phyloP scores from a whole-genome alignment of 2,888 invertebrate genomes.

The Drepana falcataria region DNA sequence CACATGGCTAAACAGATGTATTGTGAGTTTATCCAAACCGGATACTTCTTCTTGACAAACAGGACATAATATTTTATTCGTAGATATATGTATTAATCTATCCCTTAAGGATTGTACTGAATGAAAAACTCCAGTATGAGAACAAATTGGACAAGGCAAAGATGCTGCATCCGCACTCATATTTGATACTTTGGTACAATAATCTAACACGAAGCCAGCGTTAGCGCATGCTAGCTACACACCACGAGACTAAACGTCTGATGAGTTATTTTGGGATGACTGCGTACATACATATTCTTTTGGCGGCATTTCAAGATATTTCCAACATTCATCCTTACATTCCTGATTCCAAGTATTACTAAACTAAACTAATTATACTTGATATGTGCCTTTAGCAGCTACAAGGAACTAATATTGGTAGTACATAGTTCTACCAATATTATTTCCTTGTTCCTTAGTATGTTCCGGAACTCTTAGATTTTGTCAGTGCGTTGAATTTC shows the following conservation, averaged over 20 bases:
- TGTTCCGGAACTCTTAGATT: no score
- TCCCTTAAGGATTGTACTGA: slow-evolving; percentile 84
- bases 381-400: no score
- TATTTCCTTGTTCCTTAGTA: no score
- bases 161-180: slow-evolving; percentile 77
- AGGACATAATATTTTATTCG: slow-evolving; percentile 86
- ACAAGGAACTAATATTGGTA: no score
- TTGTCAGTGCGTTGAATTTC: no score
- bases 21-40: slow-evolving; percentile 90
- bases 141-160: slow-evolving; percentile 87
- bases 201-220: slow-evolving; percentile 8
- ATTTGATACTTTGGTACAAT: slow-evolving; percentile 7
- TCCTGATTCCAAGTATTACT: slow-evolving; percentile 3
- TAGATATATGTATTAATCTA: slow-evolving; percentile 86
- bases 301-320: slow-evolving; percentile 68
- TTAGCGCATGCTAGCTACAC: slow-evolving; percentile 33
- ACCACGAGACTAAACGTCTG: slow-evolving; percentile 51
- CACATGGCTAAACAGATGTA: slow-evolving; percentile 88
- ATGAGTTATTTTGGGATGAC: slow-evolving; percentile 64
- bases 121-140: slow-evolving; percentile 83
- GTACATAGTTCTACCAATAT: no score
- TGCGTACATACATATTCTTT: slow-evolving; percentile 42
- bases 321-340: slow-evolving; percentile 13
- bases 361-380: neutral
- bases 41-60: slow-evolving; percentile 86